phyloP scores from a whole-genome alignment of 2,888 invertebrate genomes.

The Nephrotoma guestfalica region DNA sequence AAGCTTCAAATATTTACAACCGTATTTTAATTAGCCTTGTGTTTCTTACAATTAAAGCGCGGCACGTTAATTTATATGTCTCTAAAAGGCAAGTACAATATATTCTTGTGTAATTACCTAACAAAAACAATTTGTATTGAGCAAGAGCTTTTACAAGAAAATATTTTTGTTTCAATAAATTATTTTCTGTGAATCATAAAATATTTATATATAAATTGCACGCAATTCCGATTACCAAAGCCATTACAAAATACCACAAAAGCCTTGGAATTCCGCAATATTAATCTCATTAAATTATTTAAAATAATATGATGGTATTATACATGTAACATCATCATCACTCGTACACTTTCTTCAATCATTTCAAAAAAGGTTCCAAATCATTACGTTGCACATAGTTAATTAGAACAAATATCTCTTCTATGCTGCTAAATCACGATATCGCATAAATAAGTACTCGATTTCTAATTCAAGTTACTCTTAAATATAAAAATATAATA shows the following conservation, averaged over 20 bases:
- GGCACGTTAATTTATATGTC: background rate
- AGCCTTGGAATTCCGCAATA: background rate
- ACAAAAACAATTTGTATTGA: background rate
- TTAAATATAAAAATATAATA: background rate
- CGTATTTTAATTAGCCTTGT: background rate
- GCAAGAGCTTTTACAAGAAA: background rate
- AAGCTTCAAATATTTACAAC: background rate
- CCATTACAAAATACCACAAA: background rate
- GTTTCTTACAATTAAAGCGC: background rate
- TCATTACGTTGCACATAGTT: background rate
- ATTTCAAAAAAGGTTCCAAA: background rate
- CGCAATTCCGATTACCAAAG: background rate
- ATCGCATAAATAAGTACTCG: background rate
- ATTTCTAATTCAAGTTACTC: background rate
- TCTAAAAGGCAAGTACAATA: background rate
- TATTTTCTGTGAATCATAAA: no score
- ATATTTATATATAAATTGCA: background rate
- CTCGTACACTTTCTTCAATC: background rate
- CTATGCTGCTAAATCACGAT: background rate
- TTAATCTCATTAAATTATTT: background rate
- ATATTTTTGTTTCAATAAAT: background rate
- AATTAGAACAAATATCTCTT: background rate
- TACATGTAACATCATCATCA: no score
- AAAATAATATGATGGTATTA: background rate
- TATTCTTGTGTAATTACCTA: background rate